phyloP scores from a whole-genome alignment of 2,113 vertebrate species.

The Rhea pennata region DNA sequence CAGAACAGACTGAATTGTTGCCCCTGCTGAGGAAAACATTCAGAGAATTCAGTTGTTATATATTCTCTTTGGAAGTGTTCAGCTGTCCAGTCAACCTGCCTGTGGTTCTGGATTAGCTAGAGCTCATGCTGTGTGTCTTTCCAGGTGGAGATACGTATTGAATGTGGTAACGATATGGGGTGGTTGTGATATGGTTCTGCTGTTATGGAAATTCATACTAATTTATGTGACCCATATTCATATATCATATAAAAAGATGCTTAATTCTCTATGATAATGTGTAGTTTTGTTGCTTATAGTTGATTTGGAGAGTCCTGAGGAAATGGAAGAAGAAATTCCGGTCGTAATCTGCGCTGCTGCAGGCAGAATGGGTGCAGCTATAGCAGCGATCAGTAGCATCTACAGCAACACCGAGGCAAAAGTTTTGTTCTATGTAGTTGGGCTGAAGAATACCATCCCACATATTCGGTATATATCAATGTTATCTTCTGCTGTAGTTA shows the following conservation, averaged over 20 bases:
- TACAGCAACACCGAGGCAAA: conserved; percentile 87
- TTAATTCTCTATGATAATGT: not conserved
- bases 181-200: not conserved
- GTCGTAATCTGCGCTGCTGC: conserved; percentile 90
- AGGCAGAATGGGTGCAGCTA: conserved; percentile 86
- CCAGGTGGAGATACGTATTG: not conserved
- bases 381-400: conserved; percentile 94
- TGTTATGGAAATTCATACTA: not conserved
- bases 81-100: not conserved
- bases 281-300: conserved; percentile 51
- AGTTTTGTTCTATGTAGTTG: conserved; percentile 92
- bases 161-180: not conserved
- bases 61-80: not conserved
- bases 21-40: not conserved
- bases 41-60: not conserved
- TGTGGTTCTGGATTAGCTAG: not conserved
- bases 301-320: conserved; percentile 61
- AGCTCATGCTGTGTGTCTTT: not conserved
- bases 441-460: conserved; percentile 84
- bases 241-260: not conserved
- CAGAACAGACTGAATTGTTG: not conserved
- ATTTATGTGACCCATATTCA: not conserved
- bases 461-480: conserved; percentile 78
- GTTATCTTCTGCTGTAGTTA: not conserved
- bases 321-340: conserved; percentile 81